phyloP scores from a whole-genome alignment of 2,797 vertebrate genomes.

The Tenualosa ilisha region DNA sequence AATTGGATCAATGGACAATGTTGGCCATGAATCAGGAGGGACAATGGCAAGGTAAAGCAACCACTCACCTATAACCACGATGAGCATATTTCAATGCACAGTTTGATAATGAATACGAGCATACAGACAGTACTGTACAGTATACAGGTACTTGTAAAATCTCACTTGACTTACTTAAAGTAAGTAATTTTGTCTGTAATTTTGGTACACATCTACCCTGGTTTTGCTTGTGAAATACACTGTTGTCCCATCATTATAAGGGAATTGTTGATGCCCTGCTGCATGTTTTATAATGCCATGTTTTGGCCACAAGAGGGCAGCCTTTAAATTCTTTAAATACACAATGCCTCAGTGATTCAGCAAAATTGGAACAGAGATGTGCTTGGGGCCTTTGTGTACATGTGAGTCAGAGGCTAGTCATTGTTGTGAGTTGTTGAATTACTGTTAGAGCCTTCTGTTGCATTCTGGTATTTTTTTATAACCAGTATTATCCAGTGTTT shows the following conservation, averaged over 20 bases:
- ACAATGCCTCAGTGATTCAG: constrained; percentile 1
- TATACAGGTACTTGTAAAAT: background rate
- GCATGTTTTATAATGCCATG: background rate
- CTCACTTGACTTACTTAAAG: no score
- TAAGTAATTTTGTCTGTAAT: no score
- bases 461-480: background rate
- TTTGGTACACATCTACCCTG: background rate
- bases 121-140: background rate
- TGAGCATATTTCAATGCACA: background rate
- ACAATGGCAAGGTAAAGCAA: constrained; percentile 74
- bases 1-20: constrained; percentile 86
- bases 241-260: background rate
- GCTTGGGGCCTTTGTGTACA: background rate
- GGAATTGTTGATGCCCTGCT: background rate
- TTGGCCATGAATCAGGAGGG: constrained; percentile 76
- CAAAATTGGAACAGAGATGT: background rate
- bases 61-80: background rate
- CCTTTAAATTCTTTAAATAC: background rate
- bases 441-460: background rate
- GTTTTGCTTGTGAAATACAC: background rate
- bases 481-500: background rate
- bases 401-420: background rate
- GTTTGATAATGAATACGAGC: background rate
- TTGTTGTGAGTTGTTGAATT: background rate
- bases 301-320: constrained; percentile 19